Evolutionary conservation across 2,113 vertebrate genomes (phyloP), one percentile per base, ranked within the genome.

Genomic region (Hystrix cristata): DNA sequence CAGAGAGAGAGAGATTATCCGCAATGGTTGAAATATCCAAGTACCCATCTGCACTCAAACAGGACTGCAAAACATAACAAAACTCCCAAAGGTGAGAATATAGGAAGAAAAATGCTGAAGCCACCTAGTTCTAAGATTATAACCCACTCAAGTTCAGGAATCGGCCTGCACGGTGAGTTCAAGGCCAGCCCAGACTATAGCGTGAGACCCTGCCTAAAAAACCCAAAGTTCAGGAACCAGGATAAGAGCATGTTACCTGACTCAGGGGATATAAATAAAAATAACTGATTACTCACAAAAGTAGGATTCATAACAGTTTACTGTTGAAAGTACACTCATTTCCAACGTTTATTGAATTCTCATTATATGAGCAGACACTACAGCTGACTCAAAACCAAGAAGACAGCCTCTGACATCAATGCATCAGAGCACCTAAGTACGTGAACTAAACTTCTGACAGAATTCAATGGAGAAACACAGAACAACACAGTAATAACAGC

Each of bases 81-180:
- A 85, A 90, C 10, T 93, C 18, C 38, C n/a, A 84, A 72, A 0
- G 21, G 21, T 91, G 14, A 67, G 13, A 94, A 71, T 5, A 48
- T 12, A 64, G 14, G 64, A 3, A 81, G 34, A 81, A 13, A 15
- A 78, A 93, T 48, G 64, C 23, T 59, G 51, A 90, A 71, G 48
- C 23, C 38, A 86, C n/a, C 25, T 23, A 64, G 15, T 81, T 25
- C n/a, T 95, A 55, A 91, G 46, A 91, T 2, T 72, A 18, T 78
- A 82, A 79, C 27, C 60, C 55, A 27, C 51, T 89, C 43, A 87
- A 79, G 29, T 43, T 96, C 18, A 95, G 59, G 62, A 96, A 84
- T 51, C 74, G 29, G 74, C 25, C 74, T 78, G 46, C 5, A 78
- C 13, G 46, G 25, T 46, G 27, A 51, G 12, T 14, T 48, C 46